These are phyloP conservation scores for Ophioderma brevispina DNA, from an alignment of 35 echinoderm and acorn worm genomes.

Conservation along the genomic window DNA sequence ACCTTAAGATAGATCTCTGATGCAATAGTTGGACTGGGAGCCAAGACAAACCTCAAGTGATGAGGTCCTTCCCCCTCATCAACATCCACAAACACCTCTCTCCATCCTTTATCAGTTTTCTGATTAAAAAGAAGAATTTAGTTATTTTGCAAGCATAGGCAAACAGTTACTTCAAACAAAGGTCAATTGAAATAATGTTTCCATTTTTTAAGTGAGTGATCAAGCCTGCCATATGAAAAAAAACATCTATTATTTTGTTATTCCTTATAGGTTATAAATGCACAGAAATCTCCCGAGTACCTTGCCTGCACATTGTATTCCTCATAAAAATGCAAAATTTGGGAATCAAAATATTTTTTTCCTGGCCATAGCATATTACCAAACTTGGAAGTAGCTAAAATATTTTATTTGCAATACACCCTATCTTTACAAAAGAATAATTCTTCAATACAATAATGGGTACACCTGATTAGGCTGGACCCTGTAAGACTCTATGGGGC, in stretches of 20 bases:
- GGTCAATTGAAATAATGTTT: not conserved
- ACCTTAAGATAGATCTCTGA: constrained; percentile 72
- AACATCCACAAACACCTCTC: constrained; percentile 85
- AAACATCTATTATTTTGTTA: not conserved
- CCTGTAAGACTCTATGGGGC: too few species aligned
- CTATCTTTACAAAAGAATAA: too few species aligned
- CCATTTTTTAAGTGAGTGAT: not conserved
- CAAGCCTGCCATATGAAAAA: not conserved
- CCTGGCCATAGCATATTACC: too few species aligned
- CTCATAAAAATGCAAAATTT: too few species aligned
- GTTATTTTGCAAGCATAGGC: too few species aligned
- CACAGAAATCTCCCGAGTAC: not conserved
- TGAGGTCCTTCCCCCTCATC: constrained; percentile 50
- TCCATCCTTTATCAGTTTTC: constrained; percentile 86
- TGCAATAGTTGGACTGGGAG: constrained; percentile 67
- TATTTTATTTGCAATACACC: too few species aligned
- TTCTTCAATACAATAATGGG: too few species aligned
- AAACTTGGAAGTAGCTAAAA: too few species aligned
- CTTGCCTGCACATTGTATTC: too few species aligned
- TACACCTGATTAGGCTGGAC: too few species aligned
- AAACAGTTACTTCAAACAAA: too few species aligned
- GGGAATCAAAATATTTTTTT: too few species aligned
- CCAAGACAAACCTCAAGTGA: constrained; percentile 81
- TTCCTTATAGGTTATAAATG: not conserved
- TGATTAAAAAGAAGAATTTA: constrained; percentile 33